Evolutionary conservation across 1,140 invertebrate genomes (phyloP).

Genomic region (Lithobius niger): DNA sequence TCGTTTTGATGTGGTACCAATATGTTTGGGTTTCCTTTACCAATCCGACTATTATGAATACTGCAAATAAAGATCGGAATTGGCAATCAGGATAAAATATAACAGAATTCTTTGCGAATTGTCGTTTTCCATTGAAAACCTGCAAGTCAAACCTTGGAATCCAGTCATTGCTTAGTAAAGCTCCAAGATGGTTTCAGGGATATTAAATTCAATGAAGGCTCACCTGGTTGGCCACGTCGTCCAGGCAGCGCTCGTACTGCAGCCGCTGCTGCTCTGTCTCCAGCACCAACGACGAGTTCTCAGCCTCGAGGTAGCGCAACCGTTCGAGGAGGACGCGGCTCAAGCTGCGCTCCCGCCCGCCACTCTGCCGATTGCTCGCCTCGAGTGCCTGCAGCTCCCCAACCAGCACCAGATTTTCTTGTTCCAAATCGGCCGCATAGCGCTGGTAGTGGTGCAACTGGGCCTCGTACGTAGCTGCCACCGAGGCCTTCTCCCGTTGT

Average conservation of each 20-base stretch:
- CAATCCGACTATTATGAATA: too few species aligned
- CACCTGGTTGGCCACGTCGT: conserved; percentile 63
- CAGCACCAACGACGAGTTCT: conserved; percentile 42
- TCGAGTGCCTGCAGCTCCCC: conserved; percentile 46
- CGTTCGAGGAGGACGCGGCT: conserved; percentile 39
- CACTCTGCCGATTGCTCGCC: conserved; percentile 27
- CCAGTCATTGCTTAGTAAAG: too few species aligned
- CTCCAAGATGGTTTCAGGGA: too few species aligned
- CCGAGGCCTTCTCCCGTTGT: conserved; percentile 58
- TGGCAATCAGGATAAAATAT: too few species aligned
- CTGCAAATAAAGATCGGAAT: too few species aligned
- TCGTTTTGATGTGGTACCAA: too few species aligned
- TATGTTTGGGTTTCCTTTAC: too few species aligned
- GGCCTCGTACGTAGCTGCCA: conserved; percentile 59
- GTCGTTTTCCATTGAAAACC: too few species aligned
- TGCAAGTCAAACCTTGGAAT: too few species aligned
- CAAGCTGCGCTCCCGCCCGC: conserved; percentile 24
- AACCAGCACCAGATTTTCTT: conserved; percentile 57
- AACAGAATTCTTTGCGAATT: too few species aligned
- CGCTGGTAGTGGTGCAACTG: conserved; percentile 57
- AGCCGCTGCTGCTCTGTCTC: conserved; percentile 46
- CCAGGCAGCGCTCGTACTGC: conserved; percentile 58
- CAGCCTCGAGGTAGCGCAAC: conserved; percentile 45
- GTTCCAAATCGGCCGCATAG: conserved; percentile 50
- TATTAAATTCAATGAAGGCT: too few species aligned